These are phyloP conservation scores for Tarsius wallacei DNA, from an alignment of 2,797 vertebrate species.

Conservation along the genomic window DNA sequence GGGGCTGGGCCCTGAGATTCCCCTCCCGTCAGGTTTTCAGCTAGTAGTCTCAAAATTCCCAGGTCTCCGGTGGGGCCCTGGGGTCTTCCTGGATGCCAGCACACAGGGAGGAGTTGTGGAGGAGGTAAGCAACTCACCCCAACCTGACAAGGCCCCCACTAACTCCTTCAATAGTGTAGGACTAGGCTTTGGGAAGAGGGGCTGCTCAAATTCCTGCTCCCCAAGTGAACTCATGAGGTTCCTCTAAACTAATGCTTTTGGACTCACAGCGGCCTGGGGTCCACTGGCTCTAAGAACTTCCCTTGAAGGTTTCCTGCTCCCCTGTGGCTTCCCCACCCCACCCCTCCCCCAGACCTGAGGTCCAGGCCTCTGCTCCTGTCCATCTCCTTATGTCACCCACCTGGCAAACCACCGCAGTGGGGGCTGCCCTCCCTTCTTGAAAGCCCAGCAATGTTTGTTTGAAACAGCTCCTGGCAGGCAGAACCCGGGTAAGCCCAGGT, in stretches of 20 bases:
- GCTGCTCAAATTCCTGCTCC: constrained; percentile 21
- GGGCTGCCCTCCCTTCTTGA: background rate
- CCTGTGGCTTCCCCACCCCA: background rate
- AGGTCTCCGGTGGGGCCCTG: background rate
- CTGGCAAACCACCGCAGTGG: no score
- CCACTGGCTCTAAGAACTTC: background rate
- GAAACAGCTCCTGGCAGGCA: background rate
- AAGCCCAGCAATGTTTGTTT: background rate
- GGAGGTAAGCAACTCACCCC: constrained; percentile 70
- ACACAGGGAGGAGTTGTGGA: background rate
- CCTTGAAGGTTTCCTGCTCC: background rate
- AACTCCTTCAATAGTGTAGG: constrained; percentile 80
- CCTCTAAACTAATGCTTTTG: constrained; percentile 62
- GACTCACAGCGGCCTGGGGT: background rate
- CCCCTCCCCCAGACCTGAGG: background rate
- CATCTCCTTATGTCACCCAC: background rate
- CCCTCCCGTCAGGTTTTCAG: background rate
- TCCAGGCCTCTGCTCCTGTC: background rate
- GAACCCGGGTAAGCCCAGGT: background rate
- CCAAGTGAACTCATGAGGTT: constrained; percentile 71
- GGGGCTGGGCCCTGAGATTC: background rate
- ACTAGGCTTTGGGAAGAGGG: background rate
- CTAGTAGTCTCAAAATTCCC: background rate
- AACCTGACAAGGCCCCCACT: background rate
- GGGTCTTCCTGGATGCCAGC: background rate